Evolutionary conservation across 2,113 vertebrate genomes (phyloP).

Genomic region (Paramormyrops kingsleyae): DNA sequence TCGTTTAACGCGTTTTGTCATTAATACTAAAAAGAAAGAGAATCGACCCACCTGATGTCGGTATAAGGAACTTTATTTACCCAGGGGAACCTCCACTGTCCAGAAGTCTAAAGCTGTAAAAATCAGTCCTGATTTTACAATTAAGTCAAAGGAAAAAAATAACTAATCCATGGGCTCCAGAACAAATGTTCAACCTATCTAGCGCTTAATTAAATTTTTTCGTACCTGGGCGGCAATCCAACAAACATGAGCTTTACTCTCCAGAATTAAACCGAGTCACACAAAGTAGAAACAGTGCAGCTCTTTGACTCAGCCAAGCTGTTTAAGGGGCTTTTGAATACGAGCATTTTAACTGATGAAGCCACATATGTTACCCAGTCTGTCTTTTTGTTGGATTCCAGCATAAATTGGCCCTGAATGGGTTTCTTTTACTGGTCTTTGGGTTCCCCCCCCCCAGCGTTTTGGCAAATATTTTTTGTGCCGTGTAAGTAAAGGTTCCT

Average conservation of each 20-base stretch:
- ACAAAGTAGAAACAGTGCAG: not conserved
- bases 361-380: not conserved
- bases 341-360: constrained; percentile 8
- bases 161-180: not conserved
- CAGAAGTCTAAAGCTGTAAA: not conserved
- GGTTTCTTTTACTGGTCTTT: not conserved
- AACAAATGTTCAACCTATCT: not conserved
- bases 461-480: not conserved
- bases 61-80: not conserved
- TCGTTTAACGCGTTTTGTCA: not conserved
- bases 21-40: not conserved
- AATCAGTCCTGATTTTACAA: not conserved
- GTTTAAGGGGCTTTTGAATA: not conserved
- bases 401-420: not conserved
- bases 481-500: not conserved
- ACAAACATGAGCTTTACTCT: not conserved
- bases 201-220: not conserved
- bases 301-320: not conserved
- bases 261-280: not conserved
- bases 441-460: not conserved
- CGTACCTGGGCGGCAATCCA: not conserved
- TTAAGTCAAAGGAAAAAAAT: not conserved
- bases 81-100: not conserved
- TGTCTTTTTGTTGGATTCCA: not conserved
- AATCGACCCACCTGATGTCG: not conserved